These are phyloP conservation scores for Parotia lawesii DNA, from an alignment of 2,113 vertebrate species.

Conservation along the genomic window DNA sequence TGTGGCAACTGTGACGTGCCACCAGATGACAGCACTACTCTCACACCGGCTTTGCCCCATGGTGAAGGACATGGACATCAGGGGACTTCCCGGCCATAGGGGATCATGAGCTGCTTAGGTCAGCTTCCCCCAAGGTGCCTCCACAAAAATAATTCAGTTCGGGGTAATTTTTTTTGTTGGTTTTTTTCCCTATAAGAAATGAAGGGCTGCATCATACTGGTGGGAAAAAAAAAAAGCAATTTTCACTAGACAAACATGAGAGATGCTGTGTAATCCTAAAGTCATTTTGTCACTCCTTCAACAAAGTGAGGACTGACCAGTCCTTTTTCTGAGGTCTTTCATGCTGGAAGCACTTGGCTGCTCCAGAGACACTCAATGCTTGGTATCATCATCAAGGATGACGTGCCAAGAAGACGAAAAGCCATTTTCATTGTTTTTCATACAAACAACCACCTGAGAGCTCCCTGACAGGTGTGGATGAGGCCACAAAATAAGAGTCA, in stretches of 20 bases:
- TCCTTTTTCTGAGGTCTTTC: too few species aligned
- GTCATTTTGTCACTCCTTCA: too few species aligned
- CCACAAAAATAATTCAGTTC: background rate
- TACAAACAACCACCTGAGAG: too few species aligned
- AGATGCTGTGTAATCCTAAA: background rate
- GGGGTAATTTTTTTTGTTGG: background rate
- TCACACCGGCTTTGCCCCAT: background rate
- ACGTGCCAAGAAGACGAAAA: too few species aligned
- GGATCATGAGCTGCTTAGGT: background rate
- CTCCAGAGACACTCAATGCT: too few species aligned
- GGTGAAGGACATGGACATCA: background rate
- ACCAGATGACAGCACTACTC: background rate
- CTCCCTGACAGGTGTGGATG: too few species aligned
- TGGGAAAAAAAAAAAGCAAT: background rate
- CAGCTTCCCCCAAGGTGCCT: background rate
- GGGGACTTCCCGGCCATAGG: background rate
- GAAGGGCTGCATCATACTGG: background rate
- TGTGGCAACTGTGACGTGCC: background rate
- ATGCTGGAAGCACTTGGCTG: too few species aligned
- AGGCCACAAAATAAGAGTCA: too few species aligned
- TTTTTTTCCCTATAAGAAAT: background rate
- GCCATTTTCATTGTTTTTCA: too few species aligned
- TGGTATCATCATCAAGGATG: too few species aligned
- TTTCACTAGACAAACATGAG: background rate
- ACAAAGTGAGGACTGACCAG: too few species aligned